Evolutionary conservation across 2,888 invertebrate genomes (phyloP), one percentile per base, ranked within the genome.

Genomic region (Drosophila fulvimacula): DNA sequence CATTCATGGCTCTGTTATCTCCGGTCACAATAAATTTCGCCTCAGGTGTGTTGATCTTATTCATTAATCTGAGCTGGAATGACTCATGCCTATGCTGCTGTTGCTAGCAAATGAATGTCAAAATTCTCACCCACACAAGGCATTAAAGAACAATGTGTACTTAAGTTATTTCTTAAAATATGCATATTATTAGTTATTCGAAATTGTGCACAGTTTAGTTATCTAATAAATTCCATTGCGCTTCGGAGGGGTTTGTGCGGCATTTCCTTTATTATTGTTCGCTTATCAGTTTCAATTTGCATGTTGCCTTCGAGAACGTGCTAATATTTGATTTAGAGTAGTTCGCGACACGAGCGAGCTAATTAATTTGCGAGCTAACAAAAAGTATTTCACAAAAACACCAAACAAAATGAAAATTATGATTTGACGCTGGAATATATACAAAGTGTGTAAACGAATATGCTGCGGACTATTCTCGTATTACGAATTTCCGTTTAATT

Each of bases 211-310:
- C 44, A 41, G 24, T 32, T 1, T 24, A 46, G 48, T 73, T 75
- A 75, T 75, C 75, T 75, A 13, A 56, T 17, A 49, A 44, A 60
- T 77, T 67, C 48, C 41, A 24, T 9, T 42, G 21, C 27, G 44
- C 36, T 46, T 34, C 34, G 39, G 11, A 7, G 19, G 55, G 6
- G 48, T 46, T 24, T 9, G 36, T 27, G 41, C 42, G 42, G 52
- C 44, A n/a, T 68, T 75, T 77, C 65, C 55, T 66, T 73, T 65
- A 21, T 41, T 41, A 9, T 10, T 10, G 27, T 13, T 15, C 30
- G 41, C 64, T 74, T 76, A 78, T 76, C 79, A 69, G 52, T 55
- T 69, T 58, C 61, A 56, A 78, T 74, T 76, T 76, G 74, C 78
- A 76, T 76, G 36, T 57, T 38, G 57, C 46, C 38, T 19, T 36